These are phyloP conservation scores for Helicolenus hilgendorfi DNA, from an alignment of 2,797 vertebrate species.

Conservation along the genomic window DNA sequence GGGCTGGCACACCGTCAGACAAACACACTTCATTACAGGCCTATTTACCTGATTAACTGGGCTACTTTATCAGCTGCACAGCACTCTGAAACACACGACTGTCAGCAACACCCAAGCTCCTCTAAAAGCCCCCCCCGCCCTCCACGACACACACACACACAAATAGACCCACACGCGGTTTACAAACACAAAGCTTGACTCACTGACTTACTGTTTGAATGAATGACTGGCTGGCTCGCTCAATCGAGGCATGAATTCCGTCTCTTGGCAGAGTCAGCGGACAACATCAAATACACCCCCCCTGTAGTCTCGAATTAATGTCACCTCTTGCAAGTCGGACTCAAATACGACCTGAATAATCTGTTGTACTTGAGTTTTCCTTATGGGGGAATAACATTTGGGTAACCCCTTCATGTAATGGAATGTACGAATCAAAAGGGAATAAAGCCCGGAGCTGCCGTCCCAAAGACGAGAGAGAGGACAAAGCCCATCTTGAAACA, in stretches of 20 bases:
- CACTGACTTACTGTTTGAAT: conserved; percentile 20
- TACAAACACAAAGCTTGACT: conserved; percentile 49
- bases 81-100: conserved; percentile 53
- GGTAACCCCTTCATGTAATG: conserved; percentile 74
- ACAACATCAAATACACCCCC: conserved; percentile 68
- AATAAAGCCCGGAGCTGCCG: conserved; percentile 62
- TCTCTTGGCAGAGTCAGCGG: conserved; percentile 24
- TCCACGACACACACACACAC: conserved; percentile 21
- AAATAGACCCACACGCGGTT: conserved; percentile 13
- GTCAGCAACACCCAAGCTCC: conserved; percentile 57
- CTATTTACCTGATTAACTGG: conserved; percentile 87
- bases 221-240: conserved; percentile 7
- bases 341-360: conserved; percentile 67
- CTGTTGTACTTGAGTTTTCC: conserved; percentile 49
- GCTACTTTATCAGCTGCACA: conserved; percentile 80
- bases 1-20: conserved; percentile 75
- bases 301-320: conserved; percentile 63
- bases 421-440: conserved; percentile 75
- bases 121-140: conserved; percentile 7
- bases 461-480: conserved; percentile 66
- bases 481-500: conserved; percentile 75
- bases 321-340: conserved; percentile 56
- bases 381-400: conserved; percentile 71
- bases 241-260: conserved; percentile 24
- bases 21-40: conserved; percentile 85